Percentiles rank a stretch among this genome's conserved stretches.
Conservation (phyloP, 2,888 invertebrate species). For the Venustoraphidia nigricollis region DNA sequence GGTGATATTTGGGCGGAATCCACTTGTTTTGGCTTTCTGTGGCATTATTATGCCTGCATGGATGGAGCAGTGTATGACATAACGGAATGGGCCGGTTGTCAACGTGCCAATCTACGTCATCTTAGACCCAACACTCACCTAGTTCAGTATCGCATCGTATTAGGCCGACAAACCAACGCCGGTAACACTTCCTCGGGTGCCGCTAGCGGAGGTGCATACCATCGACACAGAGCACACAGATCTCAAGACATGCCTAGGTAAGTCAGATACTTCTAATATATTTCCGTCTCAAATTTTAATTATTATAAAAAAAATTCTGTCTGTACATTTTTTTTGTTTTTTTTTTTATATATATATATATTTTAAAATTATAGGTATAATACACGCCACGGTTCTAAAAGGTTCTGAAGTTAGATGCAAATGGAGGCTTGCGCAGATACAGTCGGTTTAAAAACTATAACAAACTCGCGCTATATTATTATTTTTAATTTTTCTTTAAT, state of each 20-base stretch:
- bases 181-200: conserved; percentile 20
- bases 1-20: conserved; percentile 97
- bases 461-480: no score
- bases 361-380: no score
- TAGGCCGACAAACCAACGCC: conserved; percentile 45
- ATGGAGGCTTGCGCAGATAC: no score
- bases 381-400: no score
- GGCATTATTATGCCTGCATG: conserved; percentile 95
- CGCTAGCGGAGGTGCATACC: background rate
- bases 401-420: no score
- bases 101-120: conserved; percentile 64
- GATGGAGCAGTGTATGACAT: conserved; percentile 92
- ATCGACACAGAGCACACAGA: background rate
- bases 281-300: background rate
- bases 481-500: no score
- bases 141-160: conserved; percentile 75
- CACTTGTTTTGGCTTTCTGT: conserved; percentile 70
- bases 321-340: no score
- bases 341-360: no score
- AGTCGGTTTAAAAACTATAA: no score
- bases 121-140: conserved; percentile 81
- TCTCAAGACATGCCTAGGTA: conserved; percentile 18
- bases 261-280: background rate
- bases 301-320: no score
- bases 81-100: conserved; percentile 94